A percentile compares a stretch with the other conserved stretches of the same genome.
These are phyloP conservation scores for Menura novaehollandiae DNA, from an alignment of 2,113 vertebrate genomes.

Conservation along the genomic window DNA sequence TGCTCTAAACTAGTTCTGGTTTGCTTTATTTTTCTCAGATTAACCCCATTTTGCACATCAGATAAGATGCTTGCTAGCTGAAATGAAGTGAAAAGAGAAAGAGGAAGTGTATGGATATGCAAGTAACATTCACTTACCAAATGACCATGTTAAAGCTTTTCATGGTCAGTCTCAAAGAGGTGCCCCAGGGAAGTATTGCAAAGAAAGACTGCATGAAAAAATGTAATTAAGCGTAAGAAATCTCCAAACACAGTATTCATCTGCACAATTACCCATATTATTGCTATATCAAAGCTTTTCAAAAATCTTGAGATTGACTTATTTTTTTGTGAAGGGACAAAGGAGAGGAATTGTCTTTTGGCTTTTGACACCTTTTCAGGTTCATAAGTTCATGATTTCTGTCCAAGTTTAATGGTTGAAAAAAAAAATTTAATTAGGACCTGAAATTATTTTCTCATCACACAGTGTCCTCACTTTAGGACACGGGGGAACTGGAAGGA, in stretches of 20 bases:
- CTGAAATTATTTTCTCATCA: not conserved
- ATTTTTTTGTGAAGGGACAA: fast-evolving
- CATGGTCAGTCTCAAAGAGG: not conserved
- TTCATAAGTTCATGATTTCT: not conserved
- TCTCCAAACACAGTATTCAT: not conserved
- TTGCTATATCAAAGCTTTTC: not conserved
- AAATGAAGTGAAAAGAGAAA: not conserved
- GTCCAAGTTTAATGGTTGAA: not conserved
- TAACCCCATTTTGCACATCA: not conserved
- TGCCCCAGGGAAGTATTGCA: not conserved
- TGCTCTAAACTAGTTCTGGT: not conserved
- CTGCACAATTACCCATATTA: not conserved
- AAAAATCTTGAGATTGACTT: not conserved
- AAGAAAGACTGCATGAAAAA: not conserved
- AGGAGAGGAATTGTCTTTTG: not conserved
- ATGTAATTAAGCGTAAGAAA: not conserved
- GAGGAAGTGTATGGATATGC: fast-evolving
- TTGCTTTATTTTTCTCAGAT: not conserved
- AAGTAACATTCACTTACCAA: not conserved
- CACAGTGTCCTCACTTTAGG: not conserved
- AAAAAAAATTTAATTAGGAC: not conserved
- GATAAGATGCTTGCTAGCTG: not conserved
- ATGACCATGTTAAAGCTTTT: not conserved
- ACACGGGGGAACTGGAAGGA: not conserved
- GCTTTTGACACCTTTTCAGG: not conserved